These are phyloP conservation scores for Hystrix cristata DNA, from an alignment of 2,113 vertebrate genomes.

Conservation along the genomic window DNA sequence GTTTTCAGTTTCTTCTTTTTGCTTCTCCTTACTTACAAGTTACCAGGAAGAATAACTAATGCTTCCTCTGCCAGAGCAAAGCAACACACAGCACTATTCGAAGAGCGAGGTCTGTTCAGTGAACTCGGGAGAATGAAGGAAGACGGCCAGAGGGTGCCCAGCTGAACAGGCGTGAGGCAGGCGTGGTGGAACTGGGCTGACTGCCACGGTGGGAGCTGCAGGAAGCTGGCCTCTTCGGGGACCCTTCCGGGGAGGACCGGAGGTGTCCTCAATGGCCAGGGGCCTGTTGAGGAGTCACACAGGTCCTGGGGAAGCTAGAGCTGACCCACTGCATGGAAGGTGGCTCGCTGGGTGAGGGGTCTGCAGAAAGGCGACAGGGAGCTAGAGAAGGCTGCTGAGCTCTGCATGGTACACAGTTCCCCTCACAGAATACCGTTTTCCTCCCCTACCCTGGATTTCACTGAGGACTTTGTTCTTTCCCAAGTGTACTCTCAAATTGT, in stretches of 20 bases:
- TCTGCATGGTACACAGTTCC: fast-evolving
- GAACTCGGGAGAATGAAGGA: fast-evolving
- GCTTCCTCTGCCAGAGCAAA: background rate
- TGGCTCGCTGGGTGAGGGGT: fast-evolving
- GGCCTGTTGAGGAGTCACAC: fast-evolving
- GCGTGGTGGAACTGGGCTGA: fast-evolving
- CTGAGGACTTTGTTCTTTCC: background rate
- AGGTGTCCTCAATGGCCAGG: fast-evolving
- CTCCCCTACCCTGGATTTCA: background rate
- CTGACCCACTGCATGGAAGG: fast-evolving
- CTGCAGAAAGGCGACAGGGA: fast-evolving
- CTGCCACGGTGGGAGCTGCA: fast-evolving
- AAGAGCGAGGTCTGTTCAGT: background rate
- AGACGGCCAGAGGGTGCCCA: fast-evolving
- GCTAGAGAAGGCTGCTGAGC: fast-evolving
- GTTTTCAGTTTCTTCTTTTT: background rate
- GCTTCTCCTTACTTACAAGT: background rate
- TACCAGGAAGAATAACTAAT: background rate
- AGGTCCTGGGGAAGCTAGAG: fast-evolving
- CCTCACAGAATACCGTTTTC: fast-evolving
- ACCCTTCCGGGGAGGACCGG: fast-evolving
- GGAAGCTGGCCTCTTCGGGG: fast-evolving
- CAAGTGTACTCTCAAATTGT: background rate
- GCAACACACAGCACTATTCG: fast-evolving
- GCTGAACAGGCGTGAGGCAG: fast-evolving